Conservation (phyloP, 1,140 invertebrate genomes). For the Neodiprion lecontei region DNA sequence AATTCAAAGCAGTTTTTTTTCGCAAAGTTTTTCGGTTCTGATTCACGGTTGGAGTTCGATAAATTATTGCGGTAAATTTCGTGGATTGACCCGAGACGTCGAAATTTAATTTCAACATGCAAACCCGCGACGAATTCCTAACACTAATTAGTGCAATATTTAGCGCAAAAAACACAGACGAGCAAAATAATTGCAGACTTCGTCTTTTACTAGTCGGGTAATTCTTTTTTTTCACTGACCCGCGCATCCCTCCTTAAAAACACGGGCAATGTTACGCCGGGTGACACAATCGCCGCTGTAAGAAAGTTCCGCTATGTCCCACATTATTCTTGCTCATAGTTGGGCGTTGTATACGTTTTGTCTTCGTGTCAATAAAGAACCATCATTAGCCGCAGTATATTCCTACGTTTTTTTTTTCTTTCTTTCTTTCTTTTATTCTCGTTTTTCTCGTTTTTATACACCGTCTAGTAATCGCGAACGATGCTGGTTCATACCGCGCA, state of each 20-base stretch:
- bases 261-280: constrained; percentile 5
- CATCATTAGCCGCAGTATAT: neutral
- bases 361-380: neutral
- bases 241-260: neutral
- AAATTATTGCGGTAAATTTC: too few species aligned
- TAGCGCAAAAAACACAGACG: constrained; percentile 13
- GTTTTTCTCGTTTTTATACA: neutral
- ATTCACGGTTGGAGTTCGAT: too few species aligned
- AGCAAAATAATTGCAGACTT: constrained; percentile 9
- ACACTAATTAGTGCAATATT: neutral
- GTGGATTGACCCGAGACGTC: too few species aligned
- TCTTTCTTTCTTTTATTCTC: neutral
- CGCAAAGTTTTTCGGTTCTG: too few species aligned
- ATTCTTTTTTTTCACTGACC: constrained; percentile 1
- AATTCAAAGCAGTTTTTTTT: too few species aligned
- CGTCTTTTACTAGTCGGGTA: neutral
- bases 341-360: neutral
- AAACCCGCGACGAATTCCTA: neutral
- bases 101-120: neutral
- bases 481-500: constrained; percentile 19
- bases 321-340: constrained; percentile 37
- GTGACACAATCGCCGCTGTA: constrained; percentile 28
- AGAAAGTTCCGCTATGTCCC: constrained; percentile 55
- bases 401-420: neutral
- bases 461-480: neutral